Conservation (phyloP, 2,888 invertebrate species). For the Rambutsinella grinnellia region DNA sequence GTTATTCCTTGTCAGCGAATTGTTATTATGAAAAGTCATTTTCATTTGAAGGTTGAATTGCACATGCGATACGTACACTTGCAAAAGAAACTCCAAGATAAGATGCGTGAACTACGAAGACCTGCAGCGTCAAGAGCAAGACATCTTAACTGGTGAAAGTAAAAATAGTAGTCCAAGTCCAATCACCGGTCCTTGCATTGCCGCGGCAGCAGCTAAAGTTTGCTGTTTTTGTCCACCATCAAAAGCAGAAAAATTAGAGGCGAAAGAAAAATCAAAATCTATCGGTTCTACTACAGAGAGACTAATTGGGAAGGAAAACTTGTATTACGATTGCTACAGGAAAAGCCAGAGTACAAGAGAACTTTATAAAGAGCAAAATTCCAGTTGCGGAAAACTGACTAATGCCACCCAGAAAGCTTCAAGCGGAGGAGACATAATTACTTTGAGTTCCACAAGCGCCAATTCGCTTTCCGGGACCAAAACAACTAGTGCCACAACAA, state of each 20-base stretch:
- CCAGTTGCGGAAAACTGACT: constrained; percentile 32
- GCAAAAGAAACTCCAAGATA: constrained; percentile 85
- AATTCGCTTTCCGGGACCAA: constrained; percentile 69
- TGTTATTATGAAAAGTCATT: background rate
- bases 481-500: constrained; percentile 73
- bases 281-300: constrained; percentile 50
- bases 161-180: constrained; percentile 50
- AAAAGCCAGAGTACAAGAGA: constrained; percentile 65
- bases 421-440: constrained; percentile 44
- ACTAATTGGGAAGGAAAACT: constrained; percentile 39
- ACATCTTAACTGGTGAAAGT: constrained; percentile 72
- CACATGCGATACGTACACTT: constrained; percentile 94
- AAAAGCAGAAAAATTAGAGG: constrained; percentile 50
- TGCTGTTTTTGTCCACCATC: constrained; percentile 65
- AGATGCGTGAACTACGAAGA: constrained; percentile 88
- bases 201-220: constrained; percentile 56
- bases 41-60: constrained; percentile 78
- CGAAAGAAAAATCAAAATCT: constrained; percentile 63
- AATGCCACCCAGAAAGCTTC: constrained; percentile 34
- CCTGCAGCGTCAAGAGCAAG: constrained; percentile 83
- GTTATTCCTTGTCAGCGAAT: background rate
- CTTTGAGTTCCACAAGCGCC: constrained; percentile 8
- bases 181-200: constrained; percentile 59
- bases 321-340: constrained; percentile 62
- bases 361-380: constrained; percentile 49